Evolutionary conservation across 2,113 vertebrate species (phyloP), one percentile per base, ranked within the genome.

Genomic region (Athene noctua): DNA sequence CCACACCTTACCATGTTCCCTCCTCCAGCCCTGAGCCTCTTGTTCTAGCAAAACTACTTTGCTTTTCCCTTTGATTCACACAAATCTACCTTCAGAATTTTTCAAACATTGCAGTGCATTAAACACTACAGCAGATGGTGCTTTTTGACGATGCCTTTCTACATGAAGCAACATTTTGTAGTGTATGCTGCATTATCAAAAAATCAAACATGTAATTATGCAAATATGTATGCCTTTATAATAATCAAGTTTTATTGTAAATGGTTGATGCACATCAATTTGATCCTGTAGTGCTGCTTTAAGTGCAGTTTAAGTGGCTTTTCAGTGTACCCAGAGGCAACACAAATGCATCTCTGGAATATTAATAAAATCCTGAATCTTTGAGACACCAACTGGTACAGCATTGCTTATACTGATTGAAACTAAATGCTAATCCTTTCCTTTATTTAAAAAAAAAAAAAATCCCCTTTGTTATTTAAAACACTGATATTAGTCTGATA

Each of bases 181-280:
- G 98, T 98, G 97, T 96, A 95, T 96, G 98, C 97, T 96, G 97
- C 98, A 98, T 98, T 98, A 98, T 98, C 96, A 98, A 98, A 98
- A 98, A 98, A 98, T 98, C 98, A 98, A 98, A 98, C 98, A 98
- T 98, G 98, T 98, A 98, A 98, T 98, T 98, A 98, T 98, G 98
- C 98, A 98, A 98, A 98, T 98, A 98, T 98, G 98, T 98, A 98
- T 98, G 98, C 98, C 98, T 98, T 98, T 98, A 98, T 98, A 98
- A 98, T 98, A 98, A 98, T 98, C 98, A 98, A 98, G 98, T 98
- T 98, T 98, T 98, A 98, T 98, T 98, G 98, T 98, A 98, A 98
- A 98, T 98, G 98, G 98, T 97, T 98, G 98, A 98, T 98, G 98
- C 98, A 98, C 98, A 98, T 98, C 98, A 98, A 98, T 98, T 98